A percentile compares a stretch with the other conserved stretches of the same genome.
phyloP scores from a whole-genome alignment of 2,113 vertebrate species.

The Riparia riparia region DNA sequence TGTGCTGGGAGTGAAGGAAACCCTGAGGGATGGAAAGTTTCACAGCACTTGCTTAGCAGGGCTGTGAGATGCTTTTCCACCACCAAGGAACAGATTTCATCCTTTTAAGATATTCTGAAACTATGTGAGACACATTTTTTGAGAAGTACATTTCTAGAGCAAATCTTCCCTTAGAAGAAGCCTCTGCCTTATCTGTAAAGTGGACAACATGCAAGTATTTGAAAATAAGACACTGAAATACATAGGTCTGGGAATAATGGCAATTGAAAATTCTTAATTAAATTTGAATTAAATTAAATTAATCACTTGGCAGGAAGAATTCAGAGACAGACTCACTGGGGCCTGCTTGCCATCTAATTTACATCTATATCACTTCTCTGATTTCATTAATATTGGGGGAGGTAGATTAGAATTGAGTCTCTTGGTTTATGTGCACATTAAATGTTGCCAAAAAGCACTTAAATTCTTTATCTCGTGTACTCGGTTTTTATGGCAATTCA shows the following conservation, averaged over 20 bases:
- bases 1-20: neutral
- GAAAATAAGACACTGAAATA: neutral
- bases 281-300: neutral
- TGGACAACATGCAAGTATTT: neutral
- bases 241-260: neutral
- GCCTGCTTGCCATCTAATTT: conserved; percentile 1
- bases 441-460: neutral
- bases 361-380: neutral
- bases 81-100: neutral
- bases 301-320: neutral
- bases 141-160: neutral
- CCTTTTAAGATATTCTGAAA: neutral
- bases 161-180: neutral
- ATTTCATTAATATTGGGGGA: neutral
- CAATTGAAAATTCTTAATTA: neutral
- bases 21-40: neutral
- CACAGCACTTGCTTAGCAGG: neutral
- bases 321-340: neutral
- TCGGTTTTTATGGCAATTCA: neutral
- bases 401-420: neutral
- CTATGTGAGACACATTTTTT: neutral
- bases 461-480: neutral
- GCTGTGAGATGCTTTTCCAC: neutral
- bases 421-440: neutral
- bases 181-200: neutral